Base-by-base conservation (phyloP, 2,113 vertebrate species). In the Aldabrachelys gigantea region DNA sequence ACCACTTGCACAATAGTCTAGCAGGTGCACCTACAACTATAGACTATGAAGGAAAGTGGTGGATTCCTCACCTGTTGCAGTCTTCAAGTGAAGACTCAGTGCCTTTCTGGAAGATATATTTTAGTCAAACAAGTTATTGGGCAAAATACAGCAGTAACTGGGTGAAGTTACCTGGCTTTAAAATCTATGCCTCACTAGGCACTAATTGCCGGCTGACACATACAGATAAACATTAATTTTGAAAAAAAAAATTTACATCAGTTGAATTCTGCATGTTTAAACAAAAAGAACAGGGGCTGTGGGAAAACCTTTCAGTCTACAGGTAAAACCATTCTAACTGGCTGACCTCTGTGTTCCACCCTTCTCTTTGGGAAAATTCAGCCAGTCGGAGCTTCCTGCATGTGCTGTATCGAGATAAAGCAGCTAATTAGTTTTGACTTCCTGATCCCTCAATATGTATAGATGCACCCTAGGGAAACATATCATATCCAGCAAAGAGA, bases 281-380 rank as follows among this genome's bases (percentile, higher is more conserved):
- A 81, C 4, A 35, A 62, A 82, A 25, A 6, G 65, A 35, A 38
- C 78, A 38, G 72, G n/a, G 59, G 50, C 21, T 57, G 10, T 29
- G 50, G n/a, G 85, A 27, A 92, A 24, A 76, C 82, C 6, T 41
- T 27, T 12, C 12, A 3, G 4, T 8, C 16, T 47, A 65, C 8
- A 56, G 9, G 4, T 27, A 0, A 88, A 88, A 62, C 4, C 0
- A 0, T 19, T 57, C 25, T 1, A 2, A 84, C 17, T 27, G 4
- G 31, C 62, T 80, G n/a, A 14, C 11, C 0, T 0, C 8, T 56
- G 1, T 0, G 11, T 4, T 7, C 89, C 4, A 0, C 5, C 76
- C 52, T 27, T 56, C 31, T 72, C 49, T 24, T 72, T 38, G 59
- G 44, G 57, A 69, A 35, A 72, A 72, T 38, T 22, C 69, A 72